These are phyloP conservation scores for Oscheius sp. DNA, from an alignment of 2,888 invertebrate species.

Conservation along the genomic window DNA sequence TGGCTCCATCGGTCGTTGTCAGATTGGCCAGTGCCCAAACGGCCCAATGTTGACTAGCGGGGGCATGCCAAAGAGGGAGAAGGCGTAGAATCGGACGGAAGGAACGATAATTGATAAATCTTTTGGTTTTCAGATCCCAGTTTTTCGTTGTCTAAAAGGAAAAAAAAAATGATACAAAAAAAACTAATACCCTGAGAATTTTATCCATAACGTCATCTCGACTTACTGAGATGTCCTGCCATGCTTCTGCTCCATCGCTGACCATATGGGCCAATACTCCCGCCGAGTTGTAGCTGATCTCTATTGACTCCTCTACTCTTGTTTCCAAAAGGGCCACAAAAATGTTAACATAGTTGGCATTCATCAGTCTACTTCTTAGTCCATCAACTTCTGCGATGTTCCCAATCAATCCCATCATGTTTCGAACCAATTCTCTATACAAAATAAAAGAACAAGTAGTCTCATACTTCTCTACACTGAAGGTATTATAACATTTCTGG, in stretches of 20 bases:
- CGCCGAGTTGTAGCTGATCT: slow-evolving; percentile 77
- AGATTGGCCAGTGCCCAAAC: slow-evolving; percentile 96
- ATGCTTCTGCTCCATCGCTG: slow-evolving; percentile 85
- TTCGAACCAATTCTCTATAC: slow-evolving; percentile 87
- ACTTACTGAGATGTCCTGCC: slow-evolving; percentile 75
- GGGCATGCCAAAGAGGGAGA: slow-evolving; percentile 52
- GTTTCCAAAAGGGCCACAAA: slow-evolving; percentile 85
- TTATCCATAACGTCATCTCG: slow-evolving; percentile 58
- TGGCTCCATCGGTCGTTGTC: slow-evolving; percentile 86
- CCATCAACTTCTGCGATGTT: slow-evolving; percentile 93
- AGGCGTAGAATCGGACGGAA: slow-evolving; percentile 87
- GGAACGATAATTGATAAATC: slow-evolving; percentile 95
- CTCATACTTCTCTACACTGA: slow-evolving; percentile 41
- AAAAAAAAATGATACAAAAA: too few species aligned
- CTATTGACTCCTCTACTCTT: slow-evolving; percentile 87
- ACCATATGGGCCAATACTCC: slow-evolving; percentile 92
- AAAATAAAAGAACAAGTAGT: background rate
- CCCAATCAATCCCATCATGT: slow-evolving; percentile 93
- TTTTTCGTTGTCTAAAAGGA: slow-evolving; percentile 82
- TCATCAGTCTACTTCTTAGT: slow-evolving; percentile 85
- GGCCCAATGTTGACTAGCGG: slow-evolving; percentile 81
- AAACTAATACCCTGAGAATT: too few species aligned
- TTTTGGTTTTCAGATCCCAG: slow-evolving; percentile 86
- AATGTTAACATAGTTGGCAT: slow-evolving; percentile 83
- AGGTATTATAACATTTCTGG: slow-evolving; percentile 83